Conservation (phyloP, 2,797 vertebrate species). For the Pangasius macronema region DNA sequence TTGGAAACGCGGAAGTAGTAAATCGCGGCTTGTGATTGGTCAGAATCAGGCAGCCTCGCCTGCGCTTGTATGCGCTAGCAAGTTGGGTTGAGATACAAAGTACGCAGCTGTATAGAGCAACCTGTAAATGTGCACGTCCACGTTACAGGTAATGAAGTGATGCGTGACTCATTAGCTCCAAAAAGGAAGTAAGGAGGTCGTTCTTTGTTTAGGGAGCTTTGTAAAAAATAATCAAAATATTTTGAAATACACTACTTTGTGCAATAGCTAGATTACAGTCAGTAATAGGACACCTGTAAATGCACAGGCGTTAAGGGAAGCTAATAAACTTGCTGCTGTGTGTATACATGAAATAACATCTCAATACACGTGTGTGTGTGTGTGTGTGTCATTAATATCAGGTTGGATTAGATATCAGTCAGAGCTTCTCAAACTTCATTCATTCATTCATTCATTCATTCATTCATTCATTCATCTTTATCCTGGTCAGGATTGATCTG, state of each 20-base stretch:
- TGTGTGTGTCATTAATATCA: background rate
- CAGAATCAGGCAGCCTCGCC: background rate
- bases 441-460: background rate
- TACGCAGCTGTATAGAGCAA: background rate
- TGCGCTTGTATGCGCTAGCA: rapidly evolving
- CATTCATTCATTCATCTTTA: background rate
- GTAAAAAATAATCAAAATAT: background rate
- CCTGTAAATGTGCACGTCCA: background rate
- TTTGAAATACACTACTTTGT: background rate
- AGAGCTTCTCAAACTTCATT: background rate
- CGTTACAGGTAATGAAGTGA: background rate
- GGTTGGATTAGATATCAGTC: background rate
- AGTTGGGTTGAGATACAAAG: background rate
- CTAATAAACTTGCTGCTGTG: background rate
- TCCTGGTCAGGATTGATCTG: background rate
- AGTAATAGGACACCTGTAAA: background rate
- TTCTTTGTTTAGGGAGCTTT: background rate
- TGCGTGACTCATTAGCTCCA: background rate
- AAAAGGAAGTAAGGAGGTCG: background rate
- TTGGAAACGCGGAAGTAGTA: background rate
- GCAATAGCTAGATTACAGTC: background rate
- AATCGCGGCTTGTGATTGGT: background rate
- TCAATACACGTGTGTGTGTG: background rate
- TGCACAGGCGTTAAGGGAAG: background rate
- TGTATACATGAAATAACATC: background rate